These are phyloP conservation scores for Dolichomitus sp. DNA, from an alignment of 2,888 invertebrate genomes.

Conservation along the genomic window DNA sequence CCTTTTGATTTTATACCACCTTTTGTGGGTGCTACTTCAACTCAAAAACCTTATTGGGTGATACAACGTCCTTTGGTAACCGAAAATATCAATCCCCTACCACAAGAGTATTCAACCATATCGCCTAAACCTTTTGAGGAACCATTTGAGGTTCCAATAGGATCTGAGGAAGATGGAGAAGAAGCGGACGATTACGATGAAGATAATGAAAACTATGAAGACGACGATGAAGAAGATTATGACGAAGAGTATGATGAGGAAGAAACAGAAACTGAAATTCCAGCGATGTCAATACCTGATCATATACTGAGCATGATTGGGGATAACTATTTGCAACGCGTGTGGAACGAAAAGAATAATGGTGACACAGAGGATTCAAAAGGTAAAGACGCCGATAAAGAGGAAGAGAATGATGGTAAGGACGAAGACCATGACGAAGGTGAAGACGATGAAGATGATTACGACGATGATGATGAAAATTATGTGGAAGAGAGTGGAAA, in stretches of 20 bases:
- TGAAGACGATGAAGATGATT: neutral
- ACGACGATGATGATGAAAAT: slow-evolving; percentile 6
- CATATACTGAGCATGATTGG: neutral
- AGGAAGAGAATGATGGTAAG: neutral
- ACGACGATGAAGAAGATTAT: neutral
- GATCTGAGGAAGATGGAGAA: neutral
- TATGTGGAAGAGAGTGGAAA: slow-evolving; percentile 7
- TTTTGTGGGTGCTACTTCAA: too few relatives aligned
- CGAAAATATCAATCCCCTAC: too few relatives aligned
- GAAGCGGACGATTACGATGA: neutral
- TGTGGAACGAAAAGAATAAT: neutral
- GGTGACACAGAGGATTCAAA: neutral
- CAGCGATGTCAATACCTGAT: neutral
- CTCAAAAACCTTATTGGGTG: too few relatives aligned
- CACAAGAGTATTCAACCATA: too few relatives aligned
- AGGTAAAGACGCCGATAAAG: neutral
- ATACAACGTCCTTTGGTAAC: too few relatives aligned
- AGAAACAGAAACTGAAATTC: neutral
- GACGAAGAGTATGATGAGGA: neutral
- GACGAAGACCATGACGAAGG: neutral
- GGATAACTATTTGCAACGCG: neutral
- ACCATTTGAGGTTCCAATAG: too few relatives aligned
- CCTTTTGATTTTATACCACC: too few relatives aligned
- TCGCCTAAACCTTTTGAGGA: too few relatives aligned
- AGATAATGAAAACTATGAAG: neutral